Percentiles rank a stretch among this genome's conserved stretches.
phyloP scores from a whole-genome alignment of 2,797 vertebrate genomes.

The Lepus townsendii region DNA sequence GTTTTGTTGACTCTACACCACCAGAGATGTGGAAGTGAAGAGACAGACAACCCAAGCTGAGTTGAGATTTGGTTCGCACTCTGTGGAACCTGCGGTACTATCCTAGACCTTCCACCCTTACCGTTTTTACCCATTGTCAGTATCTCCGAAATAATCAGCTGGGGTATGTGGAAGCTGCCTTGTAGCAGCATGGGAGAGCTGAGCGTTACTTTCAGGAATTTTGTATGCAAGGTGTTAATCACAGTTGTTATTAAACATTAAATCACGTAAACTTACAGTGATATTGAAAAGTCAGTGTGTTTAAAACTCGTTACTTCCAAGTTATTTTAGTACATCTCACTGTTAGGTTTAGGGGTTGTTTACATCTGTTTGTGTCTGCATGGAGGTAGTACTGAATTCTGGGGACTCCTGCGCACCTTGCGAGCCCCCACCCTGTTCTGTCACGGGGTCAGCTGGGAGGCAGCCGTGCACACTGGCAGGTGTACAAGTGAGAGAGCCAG shows the following conservation, averaged over 20 bases:
- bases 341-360: background rate
- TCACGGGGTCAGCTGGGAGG: background rate
- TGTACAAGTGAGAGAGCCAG: background rate
- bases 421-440: background rate
- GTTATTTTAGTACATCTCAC: background rate
- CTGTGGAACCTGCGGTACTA: accelerated
- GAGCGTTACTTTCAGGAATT: background rate
- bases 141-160: background rate
- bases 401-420: background rate
- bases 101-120: background rate
- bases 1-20: too few species aligned
- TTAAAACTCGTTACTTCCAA: background rate
- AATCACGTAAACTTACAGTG: background rate
- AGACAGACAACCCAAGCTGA: background rate
- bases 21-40: too few species aligned
- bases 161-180: background rate
- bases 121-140: background rate
- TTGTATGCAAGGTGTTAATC: background rate
- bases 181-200: background rate
- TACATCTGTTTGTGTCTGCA: background rate
- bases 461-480: background rate
- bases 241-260: background rate
- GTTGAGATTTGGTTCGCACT: background rate
- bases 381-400: background rate
- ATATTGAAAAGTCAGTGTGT: background rate